These are phyloP conservation scores for Drosophila maculinotata DNA, from an alignment of 2,888 invertebrate species.

Conservation along the genomic window DNA sequence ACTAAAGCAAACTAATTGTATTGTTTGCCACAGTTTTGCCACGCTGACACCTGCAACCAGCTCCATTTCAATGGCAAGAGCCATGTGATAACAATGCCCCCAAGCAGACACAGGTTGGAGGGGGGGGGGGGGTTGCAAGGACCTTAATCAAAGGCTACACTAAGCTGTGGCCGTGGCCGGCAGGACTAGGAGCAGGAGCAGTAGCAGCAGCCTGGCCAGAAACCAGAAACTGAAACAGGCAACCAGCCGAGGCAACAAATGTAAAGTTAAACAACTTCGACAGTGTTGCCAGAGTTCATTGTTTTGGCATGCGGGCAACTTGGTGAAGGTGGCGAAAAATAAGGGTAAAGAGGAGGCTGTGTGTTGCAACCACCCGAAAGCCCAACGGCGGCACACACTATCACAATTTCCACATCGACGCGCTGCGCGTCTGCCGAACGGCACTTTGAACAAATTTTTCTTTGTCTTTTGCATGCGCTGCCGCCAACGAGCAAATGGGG, in stretches of 20 bases:
- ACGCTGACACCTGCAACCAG: conserved; percentile 30
- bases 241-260: conserved; percentile 59
- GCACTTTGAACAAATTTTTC: conserved; percentile 68
- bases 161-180: conserved; percentile 52
- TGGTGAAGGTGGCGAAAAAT: neutral
- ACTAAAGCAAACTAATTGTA: conserved; percentile 43
- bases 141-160: conserved; percentile 72
- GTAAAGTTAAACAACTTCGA: conserved; percentile 75
- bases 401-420: conserved; percentile 80
- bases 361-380: conserved; percentile 6
- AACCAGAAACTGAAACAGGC: conserved; percentile 25
- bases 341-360: neutral
- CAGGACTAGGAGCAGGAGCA: neutral
- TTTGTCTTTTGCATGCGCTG: conserved; percentile 67
- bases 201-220: conserved; percentile 4
- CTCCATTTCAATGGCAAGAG: conserved; percentile 34
- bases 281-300: conserved; percentile 71
- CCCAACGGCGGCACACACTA: conserved; percentile 41
- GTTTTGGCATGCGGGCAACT: conserved; percentile 51
- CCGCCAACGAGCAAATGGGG: conserved; percentile 20
- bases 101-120: conserved; percentile 63
- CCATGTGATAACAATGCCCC: conserved; percentile 54
- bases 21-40: conserved; percentile 34
- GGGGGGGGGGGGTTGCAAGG: conserved; percentile 10
- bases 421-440: conserved; percentile 47